phyloP scores from a whole-genome alignment of 2,888 invertebrate genomes.

The Sinhomidia bicolor region DNA sequence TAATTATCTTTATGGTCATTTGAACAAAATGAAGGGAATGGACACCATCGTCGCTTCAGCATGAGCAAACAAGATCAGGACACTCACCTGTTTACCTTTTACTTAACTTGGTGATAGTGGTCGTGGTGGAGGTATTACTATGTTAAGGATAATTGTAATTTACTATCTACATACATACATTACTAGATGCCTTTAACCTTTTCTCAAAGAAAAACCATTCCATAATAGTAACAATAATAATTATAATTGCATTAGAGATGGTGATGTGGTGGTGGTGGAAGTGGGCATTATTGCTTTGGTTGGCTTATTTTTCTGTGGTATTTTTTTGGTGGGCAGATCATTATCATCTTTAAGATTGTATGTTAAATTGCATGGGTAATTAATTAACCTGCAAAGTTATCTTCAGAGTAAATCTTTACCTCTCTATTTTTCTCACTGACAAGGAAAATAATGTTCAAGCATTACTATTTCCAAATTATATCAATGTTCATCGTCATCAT shows the following conservation, averaged over 20 bases:
- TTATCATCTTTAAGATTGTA: constrained; percentile 43
- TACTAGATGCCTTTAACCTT: background rate
- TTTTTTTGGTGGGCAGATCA: constrained; percentile 30
- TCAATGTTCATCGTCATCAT: background rate
- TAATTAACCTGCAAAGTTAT: constrained; percentile 50
- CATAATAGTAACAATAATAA: background rate
- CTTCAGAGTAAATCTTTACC: background rate
- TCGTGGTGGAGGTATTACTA: background rate
- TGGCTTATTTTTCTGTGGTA: constrained; percentile 19
- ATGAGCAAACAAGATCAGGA: background rate
- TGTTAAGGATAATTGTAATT: background rate
- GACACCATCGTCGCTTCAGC: too few relatives aligned
- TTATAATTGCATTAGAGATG: constrained; percentile 39
- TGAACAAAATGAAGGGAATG: background rate
- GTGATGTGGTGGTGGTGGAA: too few relatives aligned
- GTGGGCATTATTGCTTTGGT: background rate
- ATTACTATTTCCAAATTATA: background rate
- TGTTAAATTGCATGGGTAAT: constrained; percentile 37
- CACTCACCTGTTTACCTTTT: background rate
- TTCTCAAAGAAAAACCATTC: background rate
- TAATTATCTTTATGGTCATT: constrained; percentile 1
- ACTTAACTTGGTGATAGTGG: background rate
- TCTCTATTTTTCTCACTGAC: background rate
- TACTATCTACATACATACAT: background rate
- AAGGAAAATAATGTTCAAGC: background rate